phyloP scores from a whole-genome alignment of 2,888 invertebrate genomes.

The Scaptomyza tumidula region DNA sequence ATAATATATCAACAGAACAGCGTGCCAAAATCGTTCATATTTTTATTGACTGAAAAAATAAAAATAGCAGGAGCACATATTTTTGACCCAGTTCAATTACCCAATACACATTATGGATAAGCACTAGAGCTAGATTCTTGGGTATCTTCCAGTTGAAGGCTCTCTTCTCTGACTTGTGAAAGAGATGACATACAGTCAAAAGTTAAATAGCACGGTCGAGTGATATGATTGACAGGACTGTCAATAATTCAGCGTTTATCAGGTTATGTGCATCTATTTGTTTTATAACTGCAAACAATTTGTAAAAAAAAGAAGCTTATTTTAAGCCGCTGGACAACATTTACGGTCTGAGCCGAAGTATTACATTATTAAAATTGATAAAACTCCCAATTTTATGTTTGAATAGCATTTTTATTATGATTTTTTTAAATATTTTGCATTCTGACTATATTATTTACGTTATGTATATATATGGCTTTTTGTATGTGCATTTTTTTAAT shows the following conservation, averaged over 20 bases:
- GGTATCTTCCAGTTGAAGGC: background rate
- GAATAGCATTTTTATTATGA: background rate
- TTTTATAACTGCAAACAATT: slow-evolving; percentile 1
- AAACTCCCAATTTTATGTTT: background rate
- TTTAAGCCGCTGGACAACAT: background rate
- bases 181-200: background rate
- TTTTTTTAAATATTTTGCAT: background rate
- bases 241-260: background rate
- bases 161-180: background rate
- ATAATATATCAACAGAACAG: background rate
- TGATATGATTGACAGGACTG: slow-evolving; percentile 7
- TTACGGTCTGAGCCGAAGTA: background rate
- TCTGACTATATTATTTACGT: background rate
- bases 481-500: background rate
- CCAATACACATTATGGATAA: background rate
- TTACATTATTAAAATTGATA: slow-evolving; percentile 10
- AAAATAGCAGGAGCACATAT: too few relatives aligned
- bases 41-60: background rate
- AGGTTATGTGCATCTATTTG: too few relatives aligned
- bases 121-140: background rate
- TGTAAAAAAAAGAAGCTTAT: background rate
- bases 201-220: background rate
- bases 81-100: background rate
- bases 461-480: background rate
- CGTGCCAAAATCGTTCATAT: background rate